Evolutionary conservation across 2,888 invertebrate genomes (phyloP).

Genomic region (Phragmatobia fuliginosa): DNA sequence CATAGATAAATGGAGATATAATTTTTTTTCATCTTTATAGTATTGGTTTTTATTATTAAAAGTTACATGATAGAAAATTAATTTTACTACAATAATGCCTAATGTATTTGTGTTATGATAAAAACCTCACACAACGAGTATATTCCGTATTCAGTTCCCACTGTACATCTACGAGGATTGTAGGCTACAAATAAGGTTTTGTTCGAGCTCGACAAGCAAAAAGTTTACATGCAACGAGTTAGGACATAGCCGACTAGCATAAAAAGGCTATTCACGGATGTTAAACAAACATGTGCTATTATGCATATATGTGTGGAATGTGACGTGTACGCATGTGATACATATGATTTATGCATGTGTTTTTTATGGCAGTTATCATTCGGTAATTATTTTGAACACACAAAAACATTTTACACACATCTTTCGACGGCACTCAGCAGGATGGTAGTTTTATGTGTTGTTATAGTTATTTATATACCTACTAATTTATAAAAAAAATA

Average conservation of each 20-base stretch:
- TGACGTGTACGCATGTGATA: constrained; percentile 24
- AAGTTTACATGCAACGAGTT: constrained; percentile 48
- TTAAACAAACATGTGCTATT: constrained; percentile 31
- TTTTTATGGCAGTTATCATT: neutral
- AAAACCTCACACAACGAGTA: constrained; percentile 51
- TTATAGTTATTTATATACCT: no score
- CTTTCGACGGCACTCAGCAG: neutral
- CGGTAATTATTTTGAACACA: neutral
- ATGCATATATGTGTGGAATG: constrained; percentile 14
- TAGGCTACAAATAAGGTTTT: constrained; percentile 46
- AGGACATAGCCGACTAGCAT: constrained; percentile 30
- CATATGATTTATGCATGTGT: neutral
- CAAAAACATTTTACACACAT: neutral
- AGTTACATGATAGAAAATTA: neutral
- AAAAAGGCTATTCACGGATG: constrained; percentile 43
- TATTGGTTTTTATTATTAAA: no score
- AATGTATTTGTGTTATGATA: constrained; percentile 29
- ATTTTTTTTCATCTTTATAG: no score
- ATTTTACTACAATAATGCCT: constrained; percentile 38
- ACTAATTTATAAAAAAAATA: no score
- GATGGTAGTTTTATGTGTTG: neutral
- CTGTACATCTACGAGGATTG: constrained; percentile 44
- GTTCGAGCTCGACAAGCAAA: constrained; percentile 51
- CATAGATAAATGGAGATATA: no score
- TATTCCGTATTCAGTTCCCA: constrained; percentile 60